Conservation (phyloP, 2,888 invertebrate genomes). For the Drosophila fungiperda region DNA sequence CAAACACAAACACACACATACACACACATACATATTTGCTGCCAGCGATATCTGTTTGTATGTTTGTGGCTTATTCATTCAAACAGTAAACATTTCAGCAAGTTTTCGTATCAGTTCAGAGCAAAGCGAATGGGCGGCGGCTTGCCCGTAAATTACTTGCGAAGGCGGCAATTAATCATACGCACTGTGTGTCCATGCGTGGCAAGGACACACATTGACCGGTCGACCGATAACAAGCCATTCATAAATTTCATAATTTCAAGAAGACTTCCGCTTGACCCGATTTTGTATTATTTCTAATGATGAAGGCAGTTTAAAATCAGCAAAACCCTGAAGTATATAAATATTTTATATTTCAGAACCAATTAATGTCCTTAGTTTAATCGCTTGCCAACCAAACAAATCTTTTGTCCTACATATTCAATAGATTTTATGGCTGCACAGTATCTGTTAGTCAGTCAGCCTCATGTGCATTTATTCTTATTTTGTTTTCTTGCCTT, state of each 20-base stretch:
- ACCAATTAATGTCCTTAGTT: not conserved
- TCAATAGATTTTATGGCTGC: not conserved
- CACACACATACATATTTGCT: not conserved
- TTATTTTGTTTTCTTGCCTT: constrained; percentile 9
- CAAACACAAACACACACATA: not conserved
- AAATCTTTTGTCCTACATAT: not conserved
- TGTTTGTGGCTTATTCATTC: constrained; percentile 33
- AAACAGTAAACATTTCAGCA: constrained; percentile 49
- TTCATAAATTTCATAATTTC: constrained; percentile 31
- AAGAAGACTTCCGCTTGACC: constrained; percentile 1
- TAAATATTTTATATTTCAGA: not conserved
- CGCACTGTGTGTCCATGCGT: constrained; percentile 56
- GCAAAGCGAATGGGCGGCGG: constrained; percentile 1
- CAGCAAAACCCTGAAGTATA: not conserved
- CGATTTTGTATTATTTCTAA: constrained; percentile 1
- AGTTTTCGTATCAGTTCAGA: constrained; percentile 25
- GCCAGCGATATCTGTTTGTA: constrained; percentile 7
- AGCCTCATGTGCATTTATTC: not conserved
- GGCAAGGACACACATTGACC: constrained; percentile 32
- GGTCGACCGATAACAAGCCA: constrained; percentile 31
- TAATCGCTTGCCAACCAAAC: not conserved
- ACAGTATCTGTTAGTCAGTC: not conserved
- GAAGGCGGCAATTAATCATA: constrained; percentile 67
- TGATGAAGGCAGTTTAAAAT: not conserved
- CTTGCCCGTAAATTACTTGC: constrained; percentile 37